These are phyloP conservation scores for Hemistola chrysoprasaria DNA, from an alignment of 2,888 invertebrate genomes.

Conservation along the genomic window DNA sequence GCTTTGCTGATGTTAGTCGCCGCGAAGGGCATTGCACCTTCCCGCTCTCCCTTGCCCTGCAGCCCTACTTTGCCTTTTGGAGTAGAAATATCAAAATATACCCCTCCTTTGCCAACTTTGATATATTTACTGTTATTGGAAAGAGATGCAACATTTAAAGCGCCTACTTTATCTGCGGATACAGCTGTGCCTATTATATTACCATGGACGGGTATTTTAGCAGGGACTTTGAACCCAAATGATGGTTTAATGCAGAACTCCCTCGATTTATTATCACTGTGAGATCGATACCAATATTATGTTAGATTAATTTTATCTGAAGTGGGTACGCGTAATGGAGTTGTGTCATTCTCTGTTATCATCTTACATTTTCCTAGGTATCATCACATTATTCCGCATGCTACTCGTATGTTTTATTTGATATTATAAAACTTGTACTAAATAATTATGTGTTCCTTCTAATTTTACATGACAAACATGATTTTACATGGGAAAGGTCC, in stretches of 20 bases:
- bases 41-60: conserved; percentile 78
- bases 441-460: not conserved
- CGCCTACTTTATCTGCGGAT: conserved; percentile 62
- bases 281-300: conserved; percentile 56
- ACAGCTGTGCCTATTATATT: conserved; percentile 68
- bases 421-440: too few relatives aligned
- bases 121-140: conserved; percentile 54
- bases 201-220: conserved; percentile 62
- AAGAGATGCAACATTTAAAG: conserved; percentile 69
- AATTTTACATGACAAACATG: conserved; percentile 3
- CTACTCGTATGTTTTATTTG: not conserved
- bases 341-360: conserved; percentile 27
- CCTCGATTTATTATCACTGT: conserved; percentile 54
- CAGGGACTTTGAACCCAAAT: conserved; percentile 77
- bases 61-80: conserved; percentile 76
- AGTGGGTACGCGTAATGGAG: conserved; percentile 37
- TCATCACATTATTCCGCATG: not conserved
- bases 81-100: conserved; percentile 59
- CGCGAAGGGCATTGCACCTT: conserved; percentile 78
- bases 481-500: conserved; percentile 16
- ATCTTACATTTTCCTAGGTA: conserved; percentile 1
- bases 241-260: conserved; percentile 66
- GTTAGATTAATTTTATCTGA: conserved; percentile 38
- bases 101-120: conserved; percentile 58
- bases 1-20: conserved; percentile 66